Conservation (phyloP, 2,113 vertebrate species). For the Irena cyanogastra region DNA sequence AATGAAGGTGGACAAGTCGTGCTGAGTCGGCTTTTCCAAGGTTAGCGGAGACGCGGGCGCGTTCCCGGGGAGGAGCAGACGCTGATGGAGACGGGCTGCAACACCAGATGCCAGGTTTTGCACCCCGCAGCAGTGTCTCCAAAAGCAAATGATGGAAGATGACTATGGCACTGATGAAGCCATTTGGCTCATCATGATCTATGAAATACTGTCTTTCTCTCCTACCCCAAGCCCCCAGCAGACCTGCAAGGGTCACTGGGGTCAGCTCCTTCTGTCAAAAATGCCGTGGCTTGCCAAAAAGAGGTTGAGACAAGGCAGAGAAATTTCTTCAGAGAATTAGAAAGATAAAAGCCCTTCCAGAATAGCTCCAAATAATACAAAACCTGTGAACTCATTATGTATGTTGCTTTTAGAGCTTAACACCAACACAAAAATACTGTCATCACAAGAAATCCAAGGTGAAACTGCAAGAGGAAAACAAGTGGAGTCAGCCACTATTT, state of each 20-base stretch:
- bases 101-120: not conserved
- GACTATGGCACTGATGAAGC: not conserved
- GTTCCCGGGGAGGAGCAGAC: not conserved
- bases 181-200: not conserved
- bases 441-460: not conserved
- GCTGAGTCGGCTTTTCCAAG: not conserved
- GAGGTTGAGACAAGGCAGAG: not conserved
- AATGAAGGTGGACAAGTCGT: not conserved
- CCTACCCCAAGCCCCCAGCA: not conserved
- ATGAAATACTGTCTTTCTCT: not conserved
- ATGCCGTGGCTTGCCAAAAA: not conserved
- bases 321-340: not conserved
- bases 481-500: not conserved
- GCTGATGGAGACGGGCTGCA: not conserved
- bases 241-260: not conserved
- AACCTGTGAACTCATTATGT: not conserved
- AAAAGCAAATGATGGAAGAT: not conserved
- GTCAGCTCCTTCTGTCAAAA: not conserved
- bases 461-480: not conserved
- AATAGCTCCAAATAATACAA: not conserved
- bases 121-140: not conserved
- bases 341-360: not conserved
- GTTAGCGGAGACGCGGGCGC: not conserved
- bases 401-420: not conserved
- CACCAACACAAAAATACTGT: not conserved